phyloP scores from a whole-genome alignment of 1,140 invertebrate species.

The Cyclargus thomasi region DNA sequence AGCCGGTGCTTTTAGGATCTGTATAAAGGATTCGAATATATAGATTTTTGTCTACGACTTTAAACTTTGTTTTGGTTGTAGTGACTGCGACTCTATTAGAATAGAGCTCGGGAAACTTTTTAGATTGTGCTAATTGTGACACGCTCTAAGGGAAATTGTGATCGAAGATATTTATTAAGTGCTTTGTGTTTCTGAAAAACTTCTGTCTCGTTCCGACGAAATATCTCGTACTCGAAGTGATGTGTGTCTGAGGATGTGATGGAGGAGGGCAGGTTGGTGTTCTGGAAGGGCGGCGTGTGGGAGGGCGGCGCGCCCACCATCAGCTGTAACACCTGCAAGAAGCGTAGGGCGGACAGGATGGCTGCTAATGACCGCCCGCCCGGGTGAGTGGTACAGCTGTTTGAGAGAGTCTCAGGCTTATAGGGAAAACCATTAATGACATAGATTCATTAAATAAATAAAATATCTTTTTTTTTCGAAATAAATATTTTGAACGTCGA shows the following conservation, averaged over 20 bases:
- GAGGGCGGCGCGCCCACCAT: conserved; percentile 58
- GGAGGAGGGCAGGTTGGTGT: conserved; percentile 61
- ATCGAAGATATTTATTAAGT: neutral
- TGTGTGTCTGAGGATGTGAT: conserved; percentile 40
- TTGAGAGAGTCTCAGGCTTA: neutral
- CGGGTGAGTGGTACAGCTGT: conserved; percentile 35
- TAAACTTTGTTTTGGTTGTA: no score
- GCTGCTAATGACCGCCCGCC: conserved; percentile 50
- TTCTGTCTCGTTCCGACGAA: no score
- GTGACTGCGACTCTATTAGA: no score
- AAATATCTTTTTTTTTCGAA: no score
- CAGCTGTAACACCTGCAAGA: conserved; percentile 60
- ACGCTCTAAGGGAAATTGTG: neutral
- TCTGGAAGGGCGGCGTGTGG: conserved; percentile 64
- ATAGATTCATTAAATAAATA: no score
- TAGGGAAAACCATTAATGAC: neutral
- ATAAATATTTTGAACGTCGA: no score
- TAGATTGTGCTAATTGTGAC: no score
- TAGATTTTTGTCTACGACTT: no score
- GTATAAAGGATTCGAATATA: no score
- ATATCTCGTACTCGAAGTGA: neutral
- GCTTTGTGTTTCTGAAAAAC: no score
- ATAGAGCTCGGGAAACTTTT: no score
- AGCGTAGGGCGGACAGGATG: conserved; percentile 58
- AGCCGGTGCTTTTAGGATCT: no score